Conservation (phyloP, 2,888 invertebrate species). For the Euplagia quadripunctaria region DNA sequence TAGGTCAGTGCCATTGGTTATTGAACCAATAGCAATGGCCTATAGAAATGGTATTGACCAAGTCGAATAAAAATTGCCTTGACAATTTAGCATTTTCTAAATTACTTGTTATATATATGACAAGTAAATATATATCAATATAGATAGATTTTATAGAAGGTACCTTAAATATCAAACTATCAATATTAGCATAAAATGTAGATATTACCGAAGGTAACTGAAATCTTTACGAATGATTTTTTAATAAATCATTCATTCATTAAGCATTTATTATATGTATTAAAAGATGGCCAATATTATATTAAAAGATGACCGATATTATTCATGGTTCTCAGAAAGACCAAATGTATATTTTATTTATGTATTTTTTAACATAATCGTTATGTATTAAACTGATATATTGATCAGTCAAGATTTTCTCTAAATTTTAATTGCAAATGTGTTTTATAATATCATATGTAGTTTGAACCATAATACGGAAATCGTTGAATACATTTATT, state of each 20-base stretch:
- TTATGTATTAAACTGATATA: conserved; percentile 21
- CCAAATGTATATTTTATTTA: conserved; percentile 19
- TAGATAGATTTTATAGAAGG: too few species aligned
- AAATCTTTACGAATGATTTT: too few species aligned
- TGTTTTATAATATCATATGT: conserved; percentile 23
- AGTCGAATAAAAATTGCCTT: neutral
- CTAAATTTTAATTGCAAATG: conserved; percentile 58
- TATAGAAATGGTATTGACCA: too few species aligned
- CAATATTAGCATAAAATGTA: too few species aligned
- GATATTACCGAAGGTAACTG: too few species aligned
- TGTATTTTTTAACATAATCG: conserved; percentile 25
- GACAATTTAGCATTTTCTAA: neutral
- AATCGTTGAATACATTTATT: conserved; percentile 42
- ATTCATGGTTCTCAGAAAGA: conserved; percentile 6
- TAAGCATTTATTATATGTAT: too few species aligned
- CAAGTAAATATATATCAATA: too few species aligned
- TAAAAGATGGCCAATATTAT: too few species aligned
- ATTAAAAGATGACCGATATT: too few species aligned
- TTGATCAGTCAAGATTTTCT: conserved; percentile 43
- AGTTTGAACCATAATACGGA: conserved; percentile 41
- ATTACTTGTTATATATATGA: neutral
- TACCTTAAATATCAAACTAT: too few species aligned
- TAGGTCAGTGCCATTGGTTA: neutral
- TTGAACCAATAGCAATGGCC: too few species aligned
- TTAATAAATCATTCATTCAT: neutral